Conservation (phyloP, 37 sponge, comb jelly and placozoan species). For the Beroe ovata region DNA sequence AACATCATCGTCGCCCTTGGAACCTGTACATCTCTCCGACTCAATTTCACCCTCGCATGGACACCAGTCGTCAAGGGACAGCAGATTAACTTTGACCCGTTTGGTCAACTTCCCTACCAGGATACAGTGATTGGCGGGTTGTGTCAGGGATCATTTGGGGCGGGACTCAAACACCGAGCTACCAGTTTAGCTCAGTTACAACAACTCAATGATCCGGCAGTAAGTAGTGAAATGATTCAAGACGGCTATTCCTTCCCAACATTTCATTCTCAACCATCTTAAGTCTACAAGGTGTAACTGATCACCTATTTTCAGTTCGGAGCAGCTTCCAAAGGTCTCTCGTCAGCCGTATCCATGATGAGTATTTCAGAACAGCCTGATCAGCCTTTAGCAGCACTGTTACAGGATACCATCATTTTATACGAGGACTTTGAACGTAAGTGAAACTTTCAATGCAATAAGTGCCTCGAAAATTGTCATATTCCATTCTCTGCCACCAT, state of each 20-base stretch:
- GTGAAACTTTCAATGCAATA: neutral
- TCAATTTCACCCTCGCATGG: conserved; percentile 61
- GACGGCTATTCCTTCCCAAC: too few species aligned
- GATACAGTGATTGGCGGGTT: conserved; percentile 55
- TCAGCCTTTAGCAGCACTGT: conserved; percentile 28
- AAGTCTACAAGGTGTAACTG: too few species aligned
- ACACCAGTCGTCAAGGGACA: conserved; percentile 66
- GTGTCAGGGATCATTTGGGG: conserved; percentile 39
- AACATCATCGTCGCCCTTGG: conserved; percentile 60
- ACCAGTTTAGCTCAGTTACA: conserved; percentile 54
- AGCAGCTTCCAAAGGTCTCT: neutral
- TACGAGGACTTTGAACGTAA: conserved; percentile 64
- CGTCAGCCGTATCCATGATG: conserved; percentile 66
- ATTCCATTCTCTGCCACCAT: neutral
- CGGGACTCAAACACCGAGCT: conserved; percentile 29
- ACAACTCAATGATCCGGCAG: conserved; percentile 29
- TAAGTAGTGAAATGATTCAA: too few species aligned
- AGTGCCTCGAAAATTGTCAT: too few species aligned
- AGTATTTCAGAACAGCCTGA: conserved; percentile 57
- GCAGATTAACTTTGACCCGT: conserved; percentile 64
- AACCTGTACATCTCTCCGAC: conserved; percentile 66
- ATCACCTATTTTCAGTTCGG: neutral
- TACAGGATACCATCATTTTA: conserved; percentile 56
- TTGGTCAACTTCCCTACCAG: conserved; percentile 40
- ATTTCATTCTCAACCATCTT: too few species aligned